A percentile compares a stretch with the other conserved stretches of the same genome.
phyloP scores from a whole-genome alignment of 1,140 invertebrate genomes.

The Meloidogyne chitwoodi region DNA sequence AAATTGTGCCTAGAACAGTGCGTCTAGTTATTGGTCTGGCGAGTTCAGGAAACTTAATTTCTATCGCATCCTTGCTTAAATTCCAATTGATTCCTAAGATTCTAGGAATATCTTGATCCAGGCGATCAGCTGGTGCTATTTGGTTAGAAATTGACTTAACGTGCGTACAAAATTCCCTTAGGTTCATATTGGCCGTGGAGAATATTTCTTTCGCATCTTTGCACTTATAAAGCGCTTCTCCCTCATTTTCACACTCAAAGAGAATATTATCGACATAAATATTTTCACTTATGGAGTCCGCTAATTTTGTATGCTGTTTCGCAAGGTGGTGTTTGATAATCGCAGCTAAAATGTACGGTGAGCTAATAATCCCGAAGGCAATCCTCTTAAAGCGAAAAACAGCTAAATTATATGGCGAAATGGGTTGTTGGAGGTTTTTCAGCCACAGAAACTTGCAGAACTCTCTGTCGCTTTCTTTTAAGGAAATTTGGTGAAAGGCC shows the following conservation, averaged over 20 bases:
- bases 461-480: conserved; percentile 25
- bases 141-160: not conserved
- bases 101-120: not conserved
- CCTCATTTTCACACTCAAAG: not conserved
- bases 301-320: not conserved
- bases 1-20: not conserved
- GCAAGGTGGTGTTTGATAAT: conserved; percentile 26
- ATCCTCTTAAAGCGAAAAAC: conserved; percentile 28
- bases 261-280: conserved; percentile 41
- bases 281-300: conserved; percentile 4
- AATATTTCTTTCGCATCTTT: conserved; percentile 16
- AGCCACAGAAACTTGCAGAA: conserved; percentile 40
- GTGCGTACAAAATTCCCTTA: conserved; percentile 25
- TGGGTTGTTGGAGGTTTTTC: conserved; percentile 18
- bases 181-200: conserved; percentile 12
- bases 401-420: conserved; percentile 2
- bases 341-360: conserved; percentile 28
- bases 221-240: conserved; percentile 20
- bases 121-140: not conserved
- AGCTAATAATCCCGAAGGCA: conserved; percentile 26
- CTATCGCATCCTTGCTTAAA: not conserved
- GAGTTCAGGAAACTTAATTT: not conserved
- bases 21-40: not conserved
- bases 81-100: conserved; percentile 2
- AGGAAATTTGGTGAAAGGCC: conserved; percentile 34